Evolutionary conservation across 2,797 vertebrate genomes (phyloP).

Genomic region (Danio aesculapii): DNA sequence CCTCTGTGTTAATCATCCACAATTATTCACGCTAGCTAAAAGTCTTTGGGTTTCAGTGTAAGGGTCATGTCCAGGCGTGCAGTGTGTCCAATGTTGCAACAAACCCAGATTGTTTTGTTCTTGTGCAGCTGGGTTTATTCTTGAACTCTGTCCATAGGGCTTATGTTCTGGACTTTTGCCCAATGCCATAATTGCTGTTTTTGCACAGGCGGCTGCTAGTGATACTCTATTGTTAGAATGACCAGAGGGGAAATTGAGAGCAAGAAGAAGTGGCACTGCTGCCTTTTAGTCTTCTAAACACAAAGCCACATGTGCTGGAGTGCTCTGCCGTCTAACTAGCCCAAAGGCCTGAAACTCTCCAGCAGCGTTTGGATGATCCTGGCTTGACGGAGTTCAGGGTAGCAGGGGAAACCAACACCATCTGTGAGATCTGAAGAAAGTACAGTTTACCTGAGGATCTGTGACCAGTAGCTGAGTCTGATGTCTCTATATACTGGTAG

Average conservation of each 20-base stretch:
- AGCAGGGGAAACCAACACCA: conserved; percentile 44
- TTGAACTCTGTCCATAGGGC: conserved; percentile 55
- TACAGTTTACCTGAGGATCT: conserved; percentile 40
- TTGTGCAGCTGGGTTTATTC: conserved; percentile 50
- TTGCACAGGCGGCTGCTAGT: conserved; percentile 47
- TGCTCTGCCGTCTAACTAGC: conserved; percentile 32
- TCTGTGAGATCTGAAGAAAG: conserved; percentile 46
- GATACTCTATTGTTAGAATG: conserved; percentile 56
- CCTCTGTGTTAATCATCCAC: neutral
- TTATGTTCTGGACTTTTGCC: conserved; percentile 58
- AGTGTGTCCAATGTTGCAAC: conserved; percentile 41
- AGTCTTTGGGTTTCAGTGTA: conserved; percentile 40
- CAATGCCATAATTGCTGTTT: conserved; percentile 63
- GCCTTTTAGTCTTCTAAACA: conserved; percentile 38
- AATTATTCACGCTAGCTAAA: conserved; percentile 41
- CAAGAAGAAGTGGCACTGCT: conserved; percentile 35
- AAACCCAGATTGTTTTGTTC: conserved; percentile 52
- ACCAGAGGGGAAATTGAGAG: conserved; percentile 48
- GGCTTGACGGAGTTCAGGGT: conserved; percentile 55
- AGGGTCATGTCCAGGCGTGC: conserved; percentile 39
- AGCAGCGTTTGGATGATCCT: conserved; percentile 58
- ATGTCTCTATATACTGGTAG: neutral
- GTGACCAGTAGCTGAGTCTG: conserved; percentile 32
- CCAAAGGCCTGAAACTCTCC: conserved; percentile 37
- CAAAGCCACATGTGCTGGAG: conserved; percentile 31